Base-by-base conservation (phyloP, 1,140 invertebrate genomes). In the Cotesia typhae region DNA sequence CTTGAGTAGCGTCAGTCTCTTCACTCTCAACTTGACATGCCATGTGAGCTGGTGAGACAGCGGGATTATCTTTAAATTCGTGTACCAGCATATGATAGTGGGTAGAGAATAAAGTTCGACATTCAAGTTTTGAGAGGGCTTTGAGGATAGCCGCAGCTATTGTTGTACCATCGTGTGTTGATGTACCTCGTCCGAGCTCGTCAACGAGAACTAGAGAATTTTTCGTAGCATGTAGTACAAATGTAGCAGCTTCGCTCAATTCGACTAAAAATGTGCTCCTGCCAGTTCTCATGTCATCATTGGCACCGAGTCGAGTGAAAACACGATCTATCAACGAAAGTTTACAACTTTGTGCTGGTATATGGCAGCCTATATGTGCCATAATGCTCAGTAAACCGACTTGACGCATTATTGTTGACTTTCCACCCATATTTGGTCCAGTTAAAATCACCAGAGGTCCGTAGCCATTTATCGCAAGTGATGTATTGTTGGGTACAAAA, bases 371-470 rank as follows among this genome's bases (percentile, higher is more conserved):
- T 85, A 99, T 92, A 87, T 99, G 98, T 4, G 97, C 94, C 89
- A 99, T 92, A 12, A 99, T 91, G 0, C 92, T 90, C 20, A 99
- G 89, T 0, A 98, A 85, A 1, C 95, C 97, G 61, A 96, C 90
- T 89, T 99, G 97, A 59, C 97, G 87, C 97, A 99, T 99, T 4
- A 99, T 87, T 1, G 98, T 99, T 17, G 96, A 98, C 88, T 99
- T 99, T 76, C 97, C 98, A 52, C 97, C 96, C 97, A 99, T 99
- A 84, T 99, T 99, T 1, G 97, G 96, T 1, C 97, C 97, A 0
- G 97, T 98, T 1, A 98, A 83, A 28, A 95, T 87, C 20, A 94
- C 83, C 14, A 95, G 78, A 7, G 88, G 87, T 0, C 90, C 85
- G 71, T 82, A 74, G 9, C 84, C 83, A 0, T 84, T 85, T 0